These are phyloP conservation scores for Parambassis ranga DNA, from an alignment of 2,797 vertebrate species.

Conservation along the genomic window DNA sequence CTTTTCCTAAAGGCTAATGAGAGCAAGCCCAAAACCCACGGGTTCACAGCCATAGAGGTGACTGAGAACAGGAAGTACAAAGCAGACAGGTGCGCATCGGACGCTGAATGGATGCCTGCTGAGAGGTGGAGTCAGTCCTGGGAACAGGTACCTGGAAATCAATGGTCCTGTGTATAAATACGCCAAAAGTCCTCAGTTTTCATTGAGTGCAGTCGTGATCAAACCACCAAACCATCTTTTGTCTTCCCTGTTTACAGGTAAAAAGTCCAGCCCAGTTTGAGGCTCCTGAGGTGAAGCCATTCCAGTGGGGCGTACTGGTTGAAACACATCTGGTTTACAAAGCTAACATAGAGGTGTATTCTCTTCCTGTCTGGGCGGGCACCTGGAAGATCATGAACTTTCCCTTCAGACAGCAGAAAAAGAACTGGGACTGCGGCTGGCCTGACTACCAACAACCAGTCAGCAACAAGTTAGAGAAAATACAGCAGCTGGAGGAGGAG, in stretches of 20 bases:
- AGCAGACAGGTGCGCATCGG: neutral
- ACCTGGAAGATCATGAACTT: conserved; percentile 75
- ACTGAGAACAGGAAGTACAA: conserved; percentile 27
- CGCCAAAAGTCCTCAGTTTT: too few species aligned
- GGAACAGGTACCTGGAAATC: conserved; percentile 66
- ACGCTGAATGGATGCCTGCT: neutral
- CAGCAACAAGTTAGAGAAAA: neutral
- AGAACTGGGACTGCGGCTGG: conserved; percentile 68
- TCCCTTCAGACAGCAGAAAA: conserved; percentile 63
- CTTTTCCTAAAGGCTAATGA: conserved; percentile 56
- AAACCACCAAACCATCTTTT: neutral
- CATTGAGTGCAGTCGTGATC: too few species aligned
- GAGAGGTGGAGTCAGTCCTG: conserved; percentile 61
- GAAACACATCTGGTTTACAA: neutral
- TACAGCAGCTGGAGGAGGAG: conserved; percentile 30
- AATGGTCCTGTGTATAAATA: too few species aligned
- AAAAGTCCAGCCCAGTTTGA: conserved; percentile 24
- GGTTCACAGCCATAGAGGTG: conserved; percentile 35
- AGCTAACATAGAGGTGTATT: neutral
- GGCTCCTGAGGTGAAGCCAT: neutral
- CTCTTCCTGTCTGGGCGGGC: conserved; percentile 63
- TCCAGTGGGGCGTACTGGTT: conserved; percentile 50
- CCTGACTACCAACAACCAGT: conserved; percentile 13
- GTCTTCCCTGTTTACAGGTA: conserved; percentile 28
- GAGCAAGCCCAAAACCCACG: neutral